Evolutionary conservation across 2,888 invertebrate genomes (phyloP).

Genomic region (Hirtodrosophila duncani): DNA sequence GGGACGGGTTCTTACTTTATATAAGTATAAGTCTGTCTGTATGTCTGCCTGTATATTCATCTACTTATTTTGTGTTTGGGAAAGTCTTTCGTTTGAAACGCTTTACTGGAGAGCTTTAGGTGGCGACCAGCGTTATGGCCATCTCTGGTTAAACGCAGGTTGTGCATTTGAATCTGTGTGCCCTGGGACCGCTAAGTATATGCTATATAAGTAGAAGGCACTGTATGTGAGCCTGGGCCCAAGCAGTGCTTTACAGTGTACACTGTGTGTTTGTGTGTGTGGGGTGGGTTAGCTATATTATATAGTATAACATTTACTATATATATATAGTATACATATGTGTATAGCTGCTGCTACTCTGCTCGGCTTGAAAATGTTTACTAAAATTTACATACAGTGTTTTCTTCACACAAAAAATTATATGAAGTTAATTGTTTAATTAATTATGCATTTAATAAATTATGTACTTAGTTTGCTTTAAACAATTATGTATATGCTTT

Average conservation of each 20-base stretch:
- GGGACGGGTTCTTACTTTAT: no score
- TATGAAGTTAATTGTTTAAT: slow-evolving; percentile 20
- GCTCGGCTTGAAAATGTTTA: background rate
- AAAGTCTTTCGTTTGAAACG: slow-evolving; percentile 26
- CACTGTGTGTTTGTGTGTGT: background rate
- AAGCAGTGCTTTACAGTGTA: no score
- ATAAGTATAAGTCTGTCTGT: no score
- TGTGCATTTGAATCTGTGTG: slow-evolving; percentile 33
- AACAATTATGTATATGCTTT: background rate
- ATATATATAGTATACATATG: background rate
- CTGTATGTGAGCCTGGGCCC: background rate
- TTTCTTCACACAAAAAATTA: no score
- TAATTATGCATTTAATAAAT: background rate
- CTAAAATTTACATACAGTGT: slow-evolving; percentile 2
- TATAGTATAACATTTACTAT: background rate
- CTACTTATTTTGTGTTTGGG: background rate
- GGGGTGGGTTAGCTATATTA: no score
- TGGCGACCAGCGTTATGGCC: slow-evolving; percentile 9
- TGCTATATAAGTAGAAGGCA: no score
- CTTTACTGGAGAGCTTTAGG: slow-evolving; percentile 5
- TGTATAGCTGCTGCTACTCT: background rate
- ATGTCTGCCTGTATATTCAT: no score
- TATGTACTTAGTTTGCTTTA: background rate
- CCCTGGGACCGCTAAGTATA: slow-evolving; percentile 27
- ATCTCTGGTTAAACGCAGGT: slow-evolving; percentile 11